A percentile compares a stretch with the other conserved stretches of the same genome.
Conservation (phyloP, 2,113 vertebrate genomes). For the Odocoileus hemionus region DNA sequence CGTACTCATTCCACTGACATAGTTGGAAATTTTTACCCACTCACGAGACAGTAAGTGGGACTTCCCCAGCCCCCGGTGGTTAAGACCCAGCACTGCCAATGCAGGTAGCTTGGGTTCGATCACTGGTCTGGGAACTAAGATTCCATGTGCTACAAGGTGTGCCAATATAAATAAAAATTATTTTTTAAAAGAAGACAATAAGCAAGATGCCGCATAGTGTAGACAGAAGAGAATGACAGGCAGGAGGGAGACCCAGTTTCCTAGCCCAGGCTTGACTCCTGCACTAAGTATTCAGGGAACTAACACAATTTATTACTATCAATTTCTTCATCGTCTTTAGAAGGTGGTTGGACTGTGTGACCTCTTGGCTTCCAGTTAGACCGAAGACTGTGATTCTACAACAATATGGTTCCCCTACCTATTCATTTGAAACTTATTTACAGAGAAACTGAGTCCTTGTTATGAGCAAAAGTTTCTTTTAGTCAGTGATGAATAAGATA, state of each 20-base stretch:
- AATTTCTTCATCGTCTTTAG: not conserved
- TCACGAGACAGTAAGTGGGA: not conserved
- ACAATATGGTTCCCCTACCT: not conserved
- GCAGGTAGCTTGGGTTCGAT: not conserved
- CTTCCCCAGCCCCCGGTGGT: not conserved
- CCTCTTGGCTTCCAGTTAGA: not conserved
- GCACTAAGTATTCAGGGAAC: not conserved
- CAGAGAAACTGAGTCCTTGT: not conserved
- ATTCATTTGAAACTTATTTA: not conserved
- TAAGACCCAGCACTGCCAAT: not conserved
- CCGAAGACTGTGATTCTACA: not conserved
- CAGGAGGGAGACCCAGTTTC: not conserved
- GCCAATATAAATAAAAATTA: not conserved
- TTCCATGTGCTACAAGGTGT: not conserved
- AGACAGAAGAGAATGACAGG: not conserved
- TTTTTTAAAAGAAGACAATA: not conserved
- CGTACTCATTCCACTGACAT: not conserved
- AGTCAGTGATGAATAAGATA: not conserved
- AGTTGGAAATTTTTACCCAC: not conserved
- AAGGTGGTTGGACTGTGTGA: not conserved
- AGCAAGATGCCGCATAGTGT: not conserved
- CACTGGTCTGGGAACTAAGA: not conserved
- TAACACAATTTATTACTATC: not conserved
- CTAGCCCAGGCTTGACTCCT: not conserved
- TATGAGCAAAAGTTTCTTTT: not conserved